Percentiles rank a stretch among this genome's conserved stretches.
These are phyloP conservation scores for Drepanosiphum platanoidis DNA, from an alignment of 2,888 invertebrate species.

Conservation along the genomic window DNA sequence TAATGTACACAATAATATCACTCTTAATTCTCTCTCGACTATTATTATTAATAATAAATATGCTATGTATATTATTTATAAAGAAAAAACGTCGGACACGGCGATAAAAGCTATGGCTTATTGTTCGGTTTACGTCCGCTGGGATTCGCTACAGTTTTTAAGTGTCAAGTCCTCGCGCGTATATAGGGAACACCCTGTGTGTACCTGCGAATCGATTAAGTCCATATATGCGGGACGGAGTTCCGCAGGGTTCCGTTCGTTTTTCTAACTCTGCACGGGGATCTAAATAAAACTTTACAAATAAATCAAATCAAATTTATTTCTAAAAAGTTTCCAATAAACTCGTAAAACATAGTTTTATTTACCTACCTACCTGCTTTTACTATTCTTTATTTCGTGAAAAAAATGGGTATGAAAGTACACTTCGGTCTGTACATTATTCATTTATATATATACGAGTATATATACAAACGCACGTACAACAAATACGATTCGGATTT, in stretches of 20 bases:
- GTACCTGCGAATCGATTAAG: neutral
- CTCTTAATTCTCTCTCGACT: too few species aligned
- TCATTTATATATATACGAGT: too few species aligned
- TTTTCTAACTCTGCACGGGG: neutral
- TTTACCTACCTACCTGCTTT: too few species aligned
- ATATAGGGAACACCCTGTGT: too few species aligned
- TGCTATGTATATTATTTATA: too few species aligned
- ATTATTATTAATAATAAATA: too few species aligned
- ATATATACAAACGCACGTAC: conserved; percentile 27
- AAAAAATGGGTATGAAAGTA: neutral
- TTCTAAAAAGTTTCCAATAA: conserved; percentile 22
- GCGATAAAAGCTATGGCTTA: too few species aligned
- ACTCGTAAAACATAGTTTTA: neutral
- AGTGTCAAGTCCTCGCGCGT: too few species aligned
- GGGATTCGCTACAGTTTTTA: too few species aligned
- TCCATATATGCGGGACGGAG: neutral
- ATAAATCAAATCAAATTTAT: neutral
- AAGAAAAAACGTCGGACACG: too few species aligned
- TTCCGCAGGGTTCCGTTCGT: neutral
- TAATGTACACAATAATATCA: too few species aligned
- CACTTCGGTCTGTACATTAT: neutral
- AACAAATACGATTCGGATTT: conserved; percentile 34
- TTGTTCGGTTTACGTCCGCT: neutral
- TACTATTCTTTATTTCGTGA: neutral
- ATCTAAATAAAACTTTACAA: conserved; percentile 2